A percentile compares a stretch with the other conserved stretches of the same genome.
phyloP scores from a whole-genome alignment of 2,797 vertebrate species.

The Pagetopsis macropterus region DNA sequence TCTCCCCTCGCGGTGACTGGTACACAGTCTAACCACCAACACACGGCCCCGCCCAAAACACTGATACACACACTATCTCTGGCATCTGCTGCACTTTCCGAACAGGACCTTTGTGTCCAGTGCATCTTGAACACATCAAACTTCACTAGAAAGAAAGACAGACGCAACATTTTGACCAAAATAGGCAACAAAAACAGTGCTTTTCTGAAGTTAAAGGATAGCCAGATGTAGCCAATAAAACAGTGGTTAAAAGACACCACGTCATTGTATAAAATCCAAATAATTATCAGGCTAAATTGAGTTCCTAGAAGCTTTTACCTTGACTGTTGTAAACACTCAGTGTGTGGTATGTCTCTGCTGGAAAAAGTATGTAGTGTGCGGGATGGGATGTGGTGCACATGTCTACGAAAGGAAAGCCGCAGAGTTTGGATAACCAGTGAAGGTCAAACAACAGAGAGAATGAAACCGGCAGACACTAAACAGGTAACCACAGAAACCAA shows the following conservation, averaged over 20 bases:
- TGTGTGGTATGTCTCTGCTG: constrained; percentile 28
- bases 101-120: constrained; percentile 6
- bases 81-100: constrained; percentile 11
- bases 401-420: neutral
- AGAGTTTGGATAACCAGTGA: neutral
- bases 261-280: constrained; percentile 11
- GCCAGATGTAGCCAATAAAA: neutral
- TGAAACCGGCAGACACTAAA: neutral
- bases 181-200: too few species aligned
- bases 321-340: neutral
- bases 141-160: too few species aligned
- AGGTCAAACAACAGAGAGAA: neutral
- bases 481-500: neutral
- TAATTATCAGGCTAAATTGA: constrained; percentile 15
- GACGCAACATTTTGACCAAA: too few species aligned
- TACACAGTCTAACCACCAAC: constrained; percentile 20
- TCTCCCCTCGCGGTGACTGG: constrained; percentile 31
- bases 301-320: constrained; percentile 23
- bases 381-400: neutral
- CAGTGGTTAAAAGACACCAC: too few species aligned
- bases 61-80: constrained; percentile 24
- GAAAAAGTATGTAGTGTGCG: neutral
- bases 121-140: neutral
- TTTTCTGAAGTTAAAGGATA: neutral
- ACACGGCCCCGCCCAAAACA: constrained; percentile 32